Conservation (phyloP, 2,888 invertebrate species). For the Loripinus fragilis region DNA sequence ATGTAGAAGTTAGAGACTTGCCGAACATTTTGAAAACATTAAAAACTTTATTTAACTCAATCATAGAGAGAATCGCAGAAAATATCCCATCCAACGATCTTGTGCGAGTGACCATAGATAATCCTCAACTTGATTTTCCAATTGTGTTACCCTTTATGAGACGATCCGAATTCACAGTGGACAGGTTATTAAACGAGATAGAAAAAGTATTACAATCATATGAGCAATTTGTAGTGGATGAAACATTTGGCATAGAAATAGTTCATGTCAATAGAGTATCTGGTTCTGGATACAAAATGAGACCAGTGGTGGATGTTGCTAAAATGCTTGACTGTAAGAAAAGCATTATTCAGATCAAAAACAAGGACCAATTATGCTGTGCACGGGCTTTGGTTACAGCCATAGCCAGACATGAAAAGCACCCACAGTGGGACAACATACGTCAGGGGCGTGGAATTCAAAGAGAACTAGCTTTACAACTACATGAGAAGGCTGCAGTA, state of each 20-base stretch:
- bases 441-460: constrained; percentile 36
- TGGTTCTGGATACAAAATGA: constrained; percentile 16
- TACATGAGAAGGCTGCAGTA: constrained; percentile 25
- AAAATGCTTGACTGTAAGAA: constrained; percentile 26
- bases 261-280: constrained; percentile 24
- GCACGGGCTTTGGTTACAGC: constrained; percentile 46
- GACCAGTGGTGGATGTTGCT: constrained; percentile 26
- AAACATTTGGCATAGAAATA: constrained; percentile 34
- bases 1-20: constrained; percentile 17
- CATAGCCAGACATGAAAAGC: constrained; percentile 32
- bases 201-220: constrained; percentile 50
- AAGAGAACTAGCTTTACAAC: constrained; percentile 21
- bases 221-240: constrained; percentile 46
- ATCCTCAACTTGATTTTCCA: constrained; percentile 47
- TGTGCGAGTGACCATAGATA: constrained; percentile 45
- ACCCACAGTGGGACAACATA: constrained; percentile 43
- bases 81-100: constrained; percentile 35
- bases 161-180: constrained; percentile 36
- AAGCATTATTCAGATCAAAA: constrained; percentile 30
- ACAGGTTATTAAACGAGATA: constrained; percentile 43
- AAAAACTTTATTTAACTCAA: constrained; percentile 28
- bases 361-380: constrained; percentile 42
- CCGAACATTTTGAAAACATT: constrained; percentile 31
- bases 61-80: constrained; percentile 27
- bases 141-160: constrained; percentile 47